A percentile compares a stretch with the other conserved stretches of the same genome.
These are phyloP conservation scores for Stylophora pistillata DNA, from an alignment of 64 coral and sea anemone species.

Conservation along the genomic window DNA sequence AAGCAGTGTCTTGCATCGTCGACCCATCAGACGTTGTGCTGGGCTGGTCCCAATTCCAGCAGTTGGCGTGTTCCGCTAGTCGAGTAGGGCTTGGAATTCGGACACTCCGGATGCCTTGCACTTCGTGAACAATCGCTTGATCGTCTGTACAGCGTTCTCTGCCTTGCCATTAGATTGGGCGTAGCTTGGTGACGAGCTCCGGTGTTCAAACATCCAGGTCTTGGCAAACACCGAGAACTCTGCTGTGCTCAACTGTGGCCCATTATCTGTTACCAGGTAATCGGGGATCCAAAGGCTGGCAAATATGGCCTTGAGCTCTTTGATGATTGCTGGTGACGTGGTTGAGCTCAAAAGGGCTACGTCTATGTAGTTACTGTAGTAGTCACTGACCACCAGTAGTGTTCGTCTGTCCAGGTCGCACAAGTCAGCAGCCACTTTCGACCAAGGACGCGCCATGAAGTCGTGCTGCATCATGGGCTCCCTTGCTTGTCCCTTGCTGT, in stretches of 20 bases:
- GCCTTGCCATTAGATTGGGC: conserved; percentile 4
- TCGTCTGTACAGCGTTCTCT: background rate
- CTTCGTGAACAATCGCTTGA: background rate
- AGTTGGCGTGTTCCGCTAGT: background rate
- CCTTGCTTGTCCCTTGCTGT: background rate
- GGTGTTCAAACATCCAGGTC: conserved; percentile 30
- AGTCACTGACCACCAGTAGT: conserved; percentile 5
- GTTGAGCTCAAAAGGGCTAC: conserved; percentile 7
- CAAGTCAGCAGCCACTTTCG: background rate
- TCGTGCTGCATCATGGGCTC: conserved; percentile 17
- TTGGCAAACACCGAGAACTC: conserved; percentile 28
- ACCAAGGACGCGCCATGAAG: background rate
- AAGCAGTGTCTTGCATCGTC: conserved; percentile 15
- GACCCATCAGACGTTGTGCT: background rate
- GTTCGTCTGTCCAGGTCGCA: background rate
- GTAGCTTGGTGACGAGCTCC: background rate
- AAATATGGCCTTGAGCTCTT: conserved; percentile 45
- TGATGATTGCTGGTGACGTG: conserved; percentile 29
- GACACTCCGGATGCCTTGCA: too few species aligned
- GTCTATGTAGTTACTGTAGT: conserved; percentile 53
- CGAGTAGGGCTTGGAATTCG: background rate
- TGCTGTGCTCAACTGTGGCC: conserved; percentile 32
- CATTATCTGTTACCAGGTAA: conserved; percentile 31
- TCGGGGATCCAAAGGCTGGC: conserved; percentile 44
- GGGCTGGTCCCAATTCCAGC: background rate